Base-by-base conservation (phyloP, 2,113 vertebrate genomes). In the Chaetops frenatus region DNA sequence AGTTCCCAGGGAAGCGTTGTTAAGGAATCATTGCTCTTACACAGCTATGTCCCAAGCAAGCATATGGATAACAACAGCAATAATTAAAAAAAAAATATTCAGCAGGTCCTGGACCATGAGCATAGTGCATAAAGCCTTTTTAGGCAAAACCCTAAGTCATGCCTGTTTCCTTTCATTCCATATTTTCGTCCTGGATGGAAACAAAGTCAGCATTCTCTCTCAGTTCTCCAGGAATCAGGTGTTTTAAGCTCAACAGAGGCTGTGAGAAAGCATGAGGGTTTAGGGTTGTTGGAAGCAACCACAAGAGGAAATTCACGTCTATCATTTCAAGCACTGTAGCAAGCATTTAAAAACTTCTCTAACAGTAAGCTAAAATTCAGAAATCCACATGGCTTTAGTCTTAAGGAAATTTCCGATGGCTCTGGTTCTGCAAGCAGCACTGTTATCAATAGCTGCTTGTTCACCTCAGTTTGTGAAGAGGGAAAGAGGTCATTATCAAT, bases 281-380 rank as follows among this genome's bases (percentile, higher is more conserved):
- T 71, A 51, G 35, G 8, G 18, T 6, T 33, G 29, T 42, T 62
- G 38, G 44, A 60, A 44, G 23, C 14, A 80, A 36, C 4, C 23
- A 47, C 24, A 44, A 23, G 6, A 66, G 16, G 16, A 87, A 81
- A 74, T 65, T 36, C 38, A 47, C 6, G 28, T 33, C 24, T 62
- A 16, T 47, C 0, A 2, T 50, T n/a, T 24, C 27, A 58, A 48
- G 5, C 23, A 40, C 33, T 0, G 0, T 22, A 66, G 38, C 12
- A 85, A 60, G 29, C 17, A 60, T 78, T 86, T 56, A 6, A 58
- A 82, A 74, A 12, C 16, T 40, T 77, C 36, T n/a, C 4, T 21
- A 50, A 33, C 8, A 62, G 4, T 40, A 51, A 83, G 31, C 19
- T 74, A 36, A 83, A 35, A 62, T 61, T 47, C 31, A 44, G 25